These are phyloP conservation scores for Percina caprodes DNA, from an alignment of 2,113 vertebrate species.

Conservation along the genomic window DNA sequence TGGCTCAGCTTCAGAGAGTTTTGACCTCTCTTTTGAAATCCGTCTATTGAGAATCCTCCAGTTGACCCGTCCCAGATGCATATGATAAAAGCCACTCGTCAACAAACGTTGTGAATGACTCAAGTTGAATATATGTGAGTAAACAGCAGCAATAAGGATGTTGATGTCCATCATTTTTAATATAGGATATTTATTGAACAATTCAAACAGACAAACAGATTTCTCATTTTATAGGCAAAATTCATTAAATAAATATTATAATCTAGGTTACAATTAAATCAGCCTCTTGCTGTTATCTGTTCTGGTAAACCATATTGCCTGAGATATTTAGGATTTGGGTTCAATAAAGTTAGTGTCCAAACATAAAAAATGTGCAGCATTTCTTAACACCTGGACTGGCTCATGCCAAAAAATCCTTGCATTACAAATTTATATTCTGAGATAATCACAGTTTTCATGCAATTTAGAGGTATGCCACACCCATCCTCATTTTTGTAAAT, in stretches of 20 bases:
- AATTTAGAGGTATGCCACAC: slow-evolving; percentile 13
- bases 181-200: slow-evolving; percentile 63
- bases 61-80: not conserved
- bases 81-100: not conserved
- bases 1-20: not conserved
- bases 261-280: slow-evolving; percentile 50
- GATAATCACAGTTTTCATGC: slow-evolving; percentile 47
- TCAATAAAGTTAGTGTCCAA: slow-evolving; percentile 53
- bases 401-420: slow-evolving; percentile 28
- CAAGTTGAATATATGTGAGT: not conserved
- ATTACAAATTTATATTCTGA: slow-evolving; percentile 27
- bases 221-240: slow-evolving; percentile 50
- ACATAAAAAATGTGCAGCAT: slow-evolving; percentile 61
- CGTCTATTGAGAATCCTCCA: not conserved
- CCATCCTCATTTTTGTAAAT: slow-evolving; percentile 3
- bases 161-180: not conserved
- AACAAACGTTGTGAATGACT: too few relatives aligned
- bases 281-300: slow-evolving; percentile 15
- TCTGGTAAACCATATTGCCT: slow-evolving; percentile 59
- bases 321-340: slow-evolving; percentile 58
- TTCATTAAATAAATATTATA: slow-evolving; percentile 67
- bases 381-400: slow-evolving; percentile 33
- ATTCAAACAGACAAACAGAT: slow-evolving; percentile 54
- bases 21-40: not conserved
- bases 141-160: not conserved